Conservation (phyloP, 2,888 invertebrate species). For the Tipula lateralis region DNA sequence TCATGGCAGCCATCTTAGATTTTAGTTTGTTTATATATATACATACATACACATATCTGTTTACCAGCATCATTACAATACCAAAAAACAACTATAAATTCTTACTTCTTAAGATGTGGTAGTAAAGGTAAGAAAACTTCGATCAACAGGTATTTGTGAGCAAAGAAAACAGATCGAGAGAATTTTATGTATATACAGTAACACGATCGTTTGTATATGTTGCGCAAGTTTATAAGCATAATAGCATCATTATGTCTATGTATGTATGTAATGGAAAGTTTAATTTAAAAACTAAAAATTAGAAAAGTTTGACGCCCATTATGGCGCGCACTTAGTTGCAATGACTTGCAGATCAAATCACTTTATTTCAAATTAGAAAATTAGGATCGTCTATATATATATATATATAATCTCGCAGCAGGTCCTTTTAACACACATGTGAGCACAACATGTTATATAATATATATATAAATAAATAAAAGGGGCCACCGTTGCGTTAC, state of each 20-base stretch:
- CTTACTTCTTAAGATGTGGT: not conserved
- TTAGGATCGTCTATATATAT: not conserved
- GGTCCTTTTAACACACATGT: not conserved
- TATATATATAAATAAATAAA: too few species aligned
- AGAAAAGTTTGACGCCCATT: not conserved
- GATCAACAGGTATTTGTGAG: constrained; percentile 4
- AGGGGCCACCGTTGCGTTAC: too few species aligned
- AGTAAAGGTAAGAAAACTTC: constrained; percentile 4
- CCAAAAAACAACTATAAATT: not conserved
- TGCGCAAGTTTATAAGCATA: constrained; percentile 12
- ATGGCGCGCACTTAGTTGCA: not conserved
- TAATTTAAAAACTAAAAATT: not conserved
- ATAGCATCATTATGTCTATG: too few species aligned
- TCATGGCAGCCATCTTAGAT: constrained; percentile 14
- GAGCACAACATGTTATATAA: not conserved
- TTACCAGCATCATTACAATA: constrained; percentile 1
- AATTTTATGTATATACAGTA: not conserved
- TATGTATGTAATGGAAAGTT: not conserved
- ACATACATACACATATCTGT: not conserved
- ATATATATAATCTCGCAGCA: not conserved
- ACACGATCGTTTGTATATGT: not conserved
- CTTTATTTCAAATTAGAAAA: not conserved
- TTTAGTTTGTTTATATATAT: not conserved
- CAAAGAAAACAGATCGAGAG: not conserved
- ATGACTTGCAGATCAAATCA: not conserved